Evolutionary conservation across 2,797 vertebrate genomes (phyloP), one percentile per base, ranked within the genome.

Genomic region (Amazona finschi): DNA sequence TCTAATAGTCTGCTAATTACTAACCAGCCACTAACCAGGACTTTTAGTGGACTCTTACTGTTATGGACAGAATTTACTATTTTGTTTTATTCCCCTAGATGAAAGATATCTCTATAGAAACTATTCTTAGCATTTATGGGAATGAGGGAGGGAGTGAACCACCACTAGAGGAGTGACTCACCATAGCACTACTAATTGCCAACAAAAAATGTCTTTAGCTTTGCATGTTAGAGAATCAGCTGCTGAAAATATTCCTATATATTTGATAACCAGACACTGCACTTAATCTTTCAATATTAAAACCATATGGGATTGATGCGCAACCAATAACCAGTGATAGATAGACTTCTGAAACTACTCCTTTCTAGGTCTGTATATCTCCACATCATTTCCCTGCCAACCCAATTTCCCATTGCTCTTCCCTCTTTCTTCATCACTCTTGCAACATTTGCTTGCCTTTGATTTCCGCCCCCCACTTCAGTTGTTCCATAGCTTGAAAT

Each of bases 81-180:
- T 93, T 94, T 94, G 16, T 55, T 58, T 74, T 89, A 15, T 81
- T 72, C 38, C 95, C 85, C 79, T 87, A 43, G 76, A 80, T 84
- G 62, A 95, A 93, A 95, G 89, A 52, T 90, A 82, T 46, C 93
- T 92, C 96, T 86, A 70, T 31, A 66, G 28, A 24, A 87, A 85
- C 80, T 97, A 95, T 97, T 97, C 78, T 97, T 94, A 94, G 27
- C 61, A 81, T 88, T 95, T 83, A 95, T 95, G 67, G 91, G 89
- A 96, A 87, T 88, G 69, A 60, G n/a, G 41, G 89, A 97, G 76
- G 36, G 3, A 83, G 8, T 31, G 72, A 76, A 66, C 81, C 73
- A 91, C 94, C 87, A 89, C 73, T 36, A 84, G 55, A 88, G 52
- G 62, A 85, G 43, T 97, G 97, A 98, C 31, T 98, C 97, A 97